Conservation (phyloP, 2,113 vertebrate genomes). For the Miniopterus natalensis region DNA sequence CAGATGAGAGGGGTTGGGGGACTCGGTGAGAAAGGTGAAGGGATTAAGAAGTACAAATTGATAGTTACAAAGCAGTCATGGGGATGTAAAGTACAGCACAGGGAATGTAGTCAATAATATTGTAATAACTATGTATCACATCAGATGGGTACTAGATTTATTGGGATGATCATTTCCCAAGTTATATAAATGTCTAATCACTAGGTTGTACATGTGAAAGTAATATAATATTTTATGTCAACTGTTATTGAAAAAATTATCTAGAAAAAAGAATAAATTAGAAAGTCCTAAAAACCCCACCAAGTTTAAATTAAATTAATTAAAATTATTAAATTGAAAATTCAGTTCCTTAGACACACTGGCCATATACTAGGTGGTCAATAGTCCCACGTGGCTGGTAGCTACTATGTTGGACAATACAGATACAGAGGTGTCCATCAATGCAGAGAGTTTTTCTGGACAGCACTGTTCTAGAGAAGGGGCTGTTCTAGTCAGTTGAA, state of each 20-base stretch:
- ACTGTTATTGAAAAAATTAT: background rate
- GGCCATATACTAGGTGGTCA: background rate
- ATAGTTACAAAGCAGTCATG: background rate
- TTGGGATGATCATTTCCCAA: background rate
- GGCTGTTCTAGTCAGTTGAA: background rate
- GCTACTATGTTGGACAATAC: background rate
- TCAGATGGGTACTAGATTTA: background rate
- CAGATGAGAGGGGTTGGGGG: background rate
- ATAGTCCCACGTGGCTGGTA: background rate
- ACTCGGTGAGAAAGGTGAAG: background rate
- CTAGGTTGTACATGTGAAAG: background rate
- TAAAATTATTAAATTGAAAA: background rate
- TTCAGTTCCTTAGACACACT: background rate
- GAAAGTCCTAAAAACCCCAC: background rate
- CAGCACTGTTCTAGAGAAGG: background rate
- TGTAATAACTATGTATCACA: too few relatives aligned
- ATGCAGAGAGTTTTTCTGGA: background rate
- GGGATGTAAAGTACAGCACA: background rate
- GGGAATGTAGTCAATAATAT: too few relatives aligned
- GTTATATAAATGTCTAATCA: background rate
- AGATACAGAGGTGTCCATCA: background rate
- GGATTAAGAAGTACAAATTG: background rate
- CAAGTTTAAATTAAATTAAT: background rate
- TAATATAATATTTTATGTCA: background rate
- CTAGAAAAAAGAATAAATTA: background rate